These are phyloP conservation scores for Metallyticus violacea DNA, from an alignment of 2,888 invertebrate species.

Conservation along the genomic window DNA sequence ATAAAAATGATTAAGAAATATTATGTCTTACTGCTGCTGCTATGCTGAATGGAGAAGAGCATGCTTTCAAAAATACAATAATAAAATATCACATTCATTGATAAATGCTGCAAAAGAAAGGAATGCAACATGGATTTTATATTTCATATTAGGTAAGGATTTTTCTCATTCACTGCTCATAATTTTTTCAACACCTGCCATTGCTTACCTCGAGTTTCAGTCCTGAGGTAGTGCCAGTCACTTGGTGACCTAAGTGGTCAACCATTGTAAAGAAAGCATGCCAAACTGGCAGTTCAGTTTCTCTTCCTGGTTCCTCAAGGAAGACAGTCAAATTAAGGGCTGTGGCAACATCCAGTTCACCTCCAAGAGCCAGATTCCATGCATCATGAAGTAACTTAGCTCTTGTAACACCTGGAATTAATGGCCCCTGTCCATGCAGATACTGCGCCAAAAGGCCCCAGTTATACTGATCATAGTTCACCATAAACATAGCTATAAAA, in stretches of 20 bases:
- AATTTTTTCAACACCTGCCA: too few species aligned
- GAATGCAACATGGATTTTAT: too few species aligned
- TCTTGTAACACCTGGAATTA: constrained; percentile 57
- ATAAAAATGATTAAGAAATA: too few species aligned
- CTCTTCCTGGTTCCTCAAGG: constrained; percentile 54
- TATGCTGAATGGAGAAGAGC: too few species aligned
- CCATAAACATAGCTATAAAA: constrained; percentile 69
- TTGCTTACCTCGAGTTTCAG: constrained; percentile 69
- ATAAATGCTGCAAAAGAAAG: too few species aligned
- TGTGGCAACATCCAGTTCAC: constrained; percentile 69
- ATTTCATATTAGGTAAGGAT: too few species aligned
- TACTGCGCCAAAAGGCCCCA: constrained; percentile 71
- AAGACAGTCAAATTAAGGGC: constrained; percentile 79
- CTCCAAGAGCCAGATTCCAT: constrained; percentile 75
- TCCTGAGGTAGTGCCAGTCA: constrained; percentile 59
- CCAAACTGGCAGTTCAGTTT: constrained; percentile 75
- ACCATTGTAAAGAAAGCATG: constrained; percentile 80
- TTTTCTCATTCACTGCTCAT: too few species aligned
- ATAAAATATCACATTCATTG: too few species aligned
- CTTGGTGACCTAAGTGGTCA: constrained; percentile 73
- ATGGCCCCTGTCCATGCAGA: constrained; percentile 50
- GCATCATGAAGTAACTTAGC: constrained; percentile 75
- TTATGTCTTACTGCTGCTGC: too few species aligned
- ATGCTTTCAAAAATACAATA: too few species aligned
- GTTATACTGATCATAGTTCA: constrained; percentile 75